These are phyloP conservation scores for Scleropages formosus DNA, from an alignment of 2,797 vertebrate genomes.

Conservation along the genomic window DNA sequence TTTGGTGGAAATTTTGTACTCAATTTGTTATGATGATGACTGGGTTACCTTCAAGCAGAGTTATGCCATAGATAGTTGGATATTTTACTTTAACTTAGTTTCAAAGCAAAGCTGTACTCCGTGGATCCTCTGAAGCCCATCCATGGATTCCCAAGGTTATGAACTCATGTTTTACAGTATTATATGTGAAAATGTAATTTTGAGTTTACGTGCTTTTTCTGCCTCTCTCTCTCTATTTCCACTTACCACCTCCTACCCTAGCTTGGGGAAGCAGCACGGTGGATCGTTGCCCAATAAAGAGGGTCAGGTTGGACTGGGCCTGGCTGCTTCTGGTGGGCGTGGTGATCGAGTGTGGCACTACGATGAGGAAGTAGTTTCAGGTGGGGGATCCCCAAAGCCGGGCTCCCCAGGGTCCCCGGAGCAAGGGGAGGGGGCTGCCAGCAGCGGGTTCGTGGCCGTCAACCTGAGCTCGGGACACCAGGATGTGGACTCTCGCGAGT, in stretches of 20 bases:
- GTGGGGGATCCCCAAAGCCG: conserved; percentile 74
- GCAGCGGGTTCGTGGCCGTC: conserved; percentile 89
- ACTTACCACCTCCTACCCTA: conserved; percentile 35
- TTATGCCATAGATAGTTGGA: no score
- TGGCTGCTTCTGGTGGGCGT: conserved; percentile 47
- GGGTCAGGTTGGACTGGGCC: conserved; percentile 42
- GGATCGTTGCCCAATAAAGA: conserved; percentile 51
- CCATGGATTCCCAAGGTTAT: no score
- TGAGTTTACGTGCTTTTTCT: conserved; percentile 26
- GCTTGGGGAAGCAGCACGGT: conserved; percentile 77
- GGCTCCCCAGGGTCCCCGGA: conserved; percentile 80
- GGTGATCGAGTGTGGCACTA: conserved; percentile 85
- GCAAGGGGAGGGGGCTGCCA: conserved; percentile 80
- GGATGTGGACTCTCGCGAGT: conserved; percentile 90
- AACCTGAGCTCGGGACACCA: conserved; percentile 90
- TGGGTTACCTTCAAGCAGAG: no score
- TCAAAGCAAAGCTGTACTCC: no score
- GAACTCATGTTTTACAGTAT: no score
- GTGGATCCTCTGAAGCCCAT: no score
- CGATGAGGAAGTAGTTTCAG: conserved; percentile 86
- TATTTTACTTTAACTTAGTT: no score
- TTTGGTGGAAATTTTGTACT: no score
- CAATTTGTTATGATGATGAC: no score
- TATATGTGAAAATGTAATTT: no score
- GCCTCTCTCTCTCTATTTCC: conserved; percentile 29